A percentile compares a stretch with the other conserved stretches of the same genome.
Conservation (phyloP, 92 coral and sea anemone genomes). For the Bergia puertoricense region DNA sequence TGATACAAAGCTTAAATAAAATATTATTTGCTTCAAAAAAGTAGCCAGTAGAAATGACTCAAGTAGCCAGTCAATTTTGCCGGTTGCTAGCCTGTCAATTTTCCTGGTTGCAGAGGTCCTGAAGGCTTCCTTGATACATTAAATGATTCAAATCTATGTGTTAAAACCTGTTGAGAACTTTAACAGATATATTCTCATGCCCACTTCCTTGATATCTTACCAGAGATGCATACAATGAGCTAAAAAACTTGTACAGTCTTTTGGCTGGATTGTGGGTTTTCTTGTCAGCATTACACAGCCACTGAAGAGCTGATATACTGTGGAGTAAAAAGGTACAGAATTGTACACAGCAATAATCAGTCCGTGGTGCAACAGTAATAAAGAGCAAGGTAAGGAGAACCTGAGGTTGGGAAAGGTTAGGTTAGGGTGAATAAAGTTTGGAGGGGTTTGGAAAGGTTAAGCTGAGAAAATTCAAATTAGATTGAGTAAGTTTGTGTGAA, state of each 20-base stretch:
- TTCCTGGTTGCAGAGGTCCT: no score
- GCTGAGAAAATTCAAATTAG: no score
- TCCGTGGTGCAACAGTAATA: neutral
- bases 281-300: conserved; percentile 98
- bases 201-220: conserved; percentile 31
- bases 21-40: no score
- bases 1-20: no score
- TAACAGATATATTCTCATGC: no score
- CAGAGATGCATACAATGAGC: conserved; percentile 87
- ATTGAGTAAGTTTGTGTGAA: neutral
- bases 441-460: neutral
- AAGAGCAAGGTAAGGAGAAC: neutral
- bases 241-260: conserved; percentile 82
- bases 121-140: no score
- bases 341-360: neutral
- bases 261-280: conserved; percentile 86
- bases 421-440: neutral
- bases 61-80: no score
- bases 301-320: conserved; percentile 96
- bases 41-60: no score
- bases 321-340: neutral
- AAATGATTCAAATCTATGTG: neutral
- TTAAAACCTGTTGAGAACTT: neutral
- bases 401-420: neutral
- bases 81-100: no score